phyloP scores from a whole-genome alignment of 2,797 vertebrate genomes.

The Coilia nasus region DNA sequence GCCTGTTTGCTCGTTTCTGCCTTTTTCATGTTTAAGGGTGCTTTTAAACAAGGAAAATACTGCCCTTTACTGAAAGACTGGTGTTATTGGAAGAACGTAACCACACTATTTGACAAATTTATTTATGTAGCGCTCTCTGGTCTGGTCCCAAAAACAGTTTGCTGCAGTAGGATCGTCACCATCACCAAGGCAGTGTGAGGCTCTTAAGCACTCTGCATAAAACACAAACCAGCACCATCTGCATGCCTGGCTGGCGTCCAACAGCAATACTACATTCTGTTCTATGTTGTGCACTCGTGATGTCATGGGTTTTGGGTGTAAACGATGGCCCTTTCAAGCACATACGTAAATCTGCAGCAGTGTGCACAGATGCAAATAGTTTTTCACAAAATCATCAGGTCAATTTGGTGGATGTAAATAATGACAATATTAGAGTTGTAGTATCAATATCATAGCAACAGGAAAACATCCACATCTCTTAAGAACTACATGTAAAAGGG shows the following conservation, averaged over 20 bases:
- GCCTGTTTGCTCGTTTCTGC: background rate
- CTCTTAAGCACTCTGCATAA: conserved; percentile 67
- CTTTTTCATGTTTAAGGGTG: background rate
- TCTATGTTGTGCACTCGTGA: conserved; percentile 10
- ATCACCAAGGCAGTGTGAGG: conserved; percentile 66
- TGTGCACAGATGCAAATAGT: background rate
- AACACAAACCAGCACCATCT: conserved; percentile 76
- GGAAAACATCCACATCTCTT: background rate
- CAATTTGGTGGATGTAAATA: background rate
- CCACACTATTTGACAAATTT: background rate
- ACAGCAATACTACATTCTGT: conserved; percentile 63
- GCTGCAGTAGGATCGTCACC: conserved; percentile 52
- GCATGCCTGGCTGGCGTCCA: conserved; percentile 71
- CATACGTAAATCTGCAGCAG: conserved; percentile 9
- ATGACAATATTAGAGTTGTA: background rate
- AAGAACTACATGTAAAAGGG: background rate
- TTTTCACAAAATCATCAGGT: background rate
- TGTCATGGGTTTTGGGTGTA: conserved; percentile 10
- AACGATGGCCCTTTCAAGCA: background rate
- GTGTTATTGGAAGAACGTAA: background rate
- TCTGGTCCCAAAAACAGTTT: background rate
- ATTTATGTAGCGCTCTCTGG: background rate
- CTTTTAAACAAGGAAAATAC: background rate
- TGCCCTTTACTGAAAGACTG: background rate
- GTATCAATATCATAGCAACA: background rate